Evolutionary conservation across 2,113 vertebrate genomes (phyloP), one percentile per base, ranked within the genome.

Genomic region (Aix galericulata): DNA sequence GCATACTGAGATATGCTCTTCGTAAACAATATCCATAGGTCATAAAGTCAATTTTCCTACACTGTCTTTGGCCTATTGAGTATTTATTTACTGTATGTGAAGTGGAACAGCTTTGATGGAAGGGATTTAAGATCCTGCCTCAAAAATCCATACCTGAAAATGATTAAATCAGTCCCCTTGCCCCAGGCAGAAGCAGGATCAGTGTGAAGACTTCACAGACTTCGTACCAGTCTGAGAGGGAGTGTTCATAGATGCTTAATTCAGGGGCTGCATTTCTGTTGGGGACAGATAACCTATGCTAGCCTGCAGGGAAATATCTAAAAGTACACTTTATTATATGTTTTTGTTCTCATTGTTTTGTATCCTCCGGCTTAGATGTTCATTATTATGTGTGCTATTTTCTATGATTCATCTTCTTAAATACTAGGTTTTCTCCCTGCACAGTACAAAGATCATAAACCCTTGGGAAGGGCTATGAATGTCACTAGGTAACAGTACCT

Each of bases 381-480:
- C 71, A 52, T 89, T 91, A 68, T 44, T 85, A 16, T 0, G 0
- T 79, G 78, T 44, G 53, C 34, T 46, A 2, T 85, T 82, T 91
- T 73, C 92, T 91, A 34, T 85, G 58, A 48, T 89, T 81, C 17
- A 0, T 29, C 26, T 80, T 74, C 86, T 67, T 82, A 78, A 97
- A 64, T 42, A 64, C 0, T 0, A 74, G 22, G 13, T 52, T 85
- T 91, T 87, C 38, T 60, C 84, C 42, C 56, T 64, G 48, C 48
- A 16, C 2, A 1, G 22, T 3, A 0, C 38, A 53, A 48, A 93
- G 78, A 89, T 62, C 38, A 72, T 15, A 89, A 96, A 76, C 53
- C 42, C 42, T 68, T 21, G 75, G 78, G 82, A 94, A 84, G 23
- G 23, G 23, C 66, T 82, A 42, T 52, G 84, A 56, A 20, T 38